phyloP scores from a whole-genome alignment of 2,113 vertebrate genomes.

The Paramormyrops kingsleyae region DNA sequence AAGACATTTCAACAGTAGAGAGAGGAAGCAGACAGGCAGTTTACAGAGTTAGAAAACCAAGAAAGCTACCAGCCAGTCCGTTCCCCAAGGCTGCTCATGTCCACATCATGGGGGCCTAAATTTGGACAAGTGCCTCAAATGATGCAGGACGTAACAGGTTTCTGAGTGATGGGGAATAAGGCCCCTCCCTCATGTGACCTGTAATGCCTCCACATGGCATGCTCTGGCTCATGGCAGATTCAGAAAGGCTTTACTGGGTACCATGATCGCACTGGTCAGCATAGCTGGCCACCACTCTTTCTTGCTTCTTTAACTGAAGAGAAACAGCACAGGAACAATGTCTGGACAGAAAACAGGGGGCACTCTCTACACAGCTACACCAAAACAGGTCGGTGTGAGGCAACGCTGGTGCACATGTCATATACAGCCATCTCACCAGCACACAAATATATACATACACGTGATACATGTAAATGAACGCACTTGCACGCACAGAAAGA shows the following conservation, averaged over 20 bases:
- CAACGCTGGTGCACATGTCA: neutral
- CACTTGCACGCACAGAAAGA: neutral
- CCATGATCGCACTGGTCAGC: neutral
- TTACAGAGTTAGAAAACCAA: constrained; percentile 27
- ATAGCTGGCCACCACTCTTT: constrained; percentile 19
- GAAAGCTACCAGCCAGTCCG: constrained; percentile 32
- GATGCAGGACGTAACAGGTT: constrained; percentile 18
- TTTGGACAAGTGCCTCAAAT: neutral
- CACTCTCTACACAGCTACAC: neutral
- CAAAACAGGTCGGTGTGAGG: neutral
- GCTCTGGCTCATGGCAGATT: neutral
- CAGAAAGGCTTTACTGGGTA: neutral
- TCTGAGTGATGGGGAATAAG: neutral
- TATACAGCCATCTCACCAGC: neutral
- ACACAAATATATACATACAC: constrained; percentile 11
- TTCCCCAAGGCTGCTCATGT: neutral
- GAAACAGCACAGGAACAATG: constrained; percentile 16
- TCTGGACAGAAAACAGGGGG: neutral
- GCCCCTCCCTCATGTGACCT: neutral
- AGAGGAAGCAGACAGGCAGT: constrained; percentile 14
- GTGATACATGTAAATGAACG: neutral
- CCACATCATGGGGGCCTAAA: neutral
- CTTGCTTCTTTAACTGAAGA: constrained; percentile 22
- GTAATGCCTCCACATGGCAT: neutral
- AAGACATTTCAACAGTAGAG: constrained; percentile 13